phyloP scores from a whole-genome alignment of 2,888 invertebrate species.

The Xestia c-nigrum region DNA sequence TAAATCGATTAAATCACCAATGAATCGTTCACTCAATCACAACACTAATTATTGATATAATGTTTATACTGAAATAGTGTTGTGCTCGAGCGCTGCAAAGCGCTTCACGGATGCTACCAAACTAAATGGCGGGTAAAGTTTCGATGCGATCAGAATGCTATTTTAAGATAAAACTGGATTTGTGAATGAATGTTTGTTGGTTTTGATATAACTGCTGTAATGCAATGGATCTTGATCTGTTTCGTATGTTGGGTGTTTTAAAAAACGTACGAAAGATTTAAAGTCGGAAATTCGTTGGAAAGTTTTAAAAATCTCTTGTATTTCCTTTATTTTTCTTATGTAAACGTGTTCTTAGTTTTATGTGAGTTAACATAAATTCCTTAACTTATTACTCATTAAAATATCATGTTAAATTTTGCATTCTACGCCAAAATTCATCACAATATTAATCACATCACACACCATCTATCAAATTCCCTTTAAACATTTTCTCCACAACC shows the following conservation, averaged over 20 bases:
- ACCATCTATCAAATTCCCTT: conserved; percentile 23
- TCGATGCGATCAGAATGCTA: conserved; percentile 63
- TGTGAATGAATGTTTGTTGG: conserved; percentile 66
- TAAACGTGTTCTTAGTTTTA: not conserved
- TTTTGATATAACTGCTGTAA: conserved; percentile 57
- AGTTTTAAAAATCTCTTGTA: not conserved
- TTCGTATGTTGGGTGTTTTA: conserved; percentile 17
- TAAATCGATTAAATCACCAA: conserved; percentile 43
- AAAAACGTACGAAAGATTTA: conserved; percentile 3
- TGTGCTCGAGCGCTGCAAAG: conserved; percentile 50
- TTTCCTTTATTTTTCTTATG: not conserved
- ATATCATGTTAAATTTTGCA: not conserved
- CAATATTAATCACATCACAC: not conserved
- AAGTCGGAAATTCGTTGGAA: not conserved
- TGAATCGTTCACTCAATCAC: conserved; percentile 45
- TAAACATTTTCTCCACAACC: not conserved
- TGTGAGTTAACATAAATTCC: too few relatives aligned
- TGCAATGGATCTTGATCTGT: conserved; percentile 26
- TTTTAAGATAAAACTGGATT: conserved; percentile 68
- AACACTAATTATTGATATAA: conserved; percentile 54
- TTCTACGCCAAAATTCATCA: conserved; percentile 13
- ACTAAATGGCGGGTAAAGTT: conserved; percentile 67
- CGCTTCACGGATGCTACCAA: conserved; percentile 63
- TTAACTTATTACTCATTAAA: not conserved
- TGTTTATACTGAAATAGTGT: conserved; percentile 37